Base-by-base conservation (phyloP, 2,113 vertebrate species). In the Gorsachius goisagi region DNA sequence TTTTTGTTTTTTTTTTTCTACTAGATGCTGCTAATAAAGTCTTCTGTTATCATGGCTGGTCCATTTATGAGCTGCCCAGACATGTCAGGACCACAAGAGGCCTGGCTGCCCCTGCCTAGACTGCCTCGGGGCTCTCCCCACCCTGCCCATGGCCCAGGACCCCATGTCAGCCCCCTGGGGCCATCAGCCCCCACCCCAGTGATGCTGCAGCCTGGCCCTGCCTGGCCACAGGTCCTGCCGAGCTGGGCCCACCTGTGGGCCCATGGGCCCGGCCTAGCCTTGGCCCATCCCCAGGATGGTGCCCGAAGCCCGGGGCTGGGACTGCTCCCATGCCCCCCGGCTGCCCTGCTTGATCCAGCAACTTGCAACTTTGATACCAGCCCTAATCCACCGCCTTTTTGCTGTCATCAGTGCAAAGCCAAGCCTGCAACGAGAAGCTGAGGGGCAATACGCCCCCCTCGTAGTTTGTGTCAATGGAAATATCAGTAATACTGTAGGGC, bases 181-280 rank as follows among this genome's bases (percentile, higher is more conserved):
- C 47, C 11, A 4, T 33, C 84, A 68, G 37, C 6, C 49, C 27
- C 37, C 37, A 11, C 11, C n/a, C 15, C 12, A 6, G 27, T 2
- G 11, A 76, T 6, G 9, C 39, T 9, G 4, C 32, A 64, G 67
- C 28, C 50, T 26, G 39, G 27, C n/a, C 49, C 27, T 66, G 21
- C 22, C 28, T 0, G 1, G 37, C 69, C 52, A 32, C 2, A 8
- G 87, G 35, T 6, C 33, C 19, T 0, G 1, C 23, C 0, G 4
- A 37, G 52, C 41, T 1, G 2, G 19, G 27, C 8, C 24, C 44
- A 35, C 17, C 4, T 4, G 18, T 2, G 21, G 27, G 19, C 12
- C 39, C 49, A 53, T 3, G 1, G 1, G 15, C 6, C 15, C 11
- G 14, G 26, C 12, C 28, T 3, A 4, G 41, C 7, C 16, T 32